These are phyloP conservation scores for Barbus barbus DNA, from an alignment of 2,113 vertebrate genomes.

Conservation along the genomic window DNA sequence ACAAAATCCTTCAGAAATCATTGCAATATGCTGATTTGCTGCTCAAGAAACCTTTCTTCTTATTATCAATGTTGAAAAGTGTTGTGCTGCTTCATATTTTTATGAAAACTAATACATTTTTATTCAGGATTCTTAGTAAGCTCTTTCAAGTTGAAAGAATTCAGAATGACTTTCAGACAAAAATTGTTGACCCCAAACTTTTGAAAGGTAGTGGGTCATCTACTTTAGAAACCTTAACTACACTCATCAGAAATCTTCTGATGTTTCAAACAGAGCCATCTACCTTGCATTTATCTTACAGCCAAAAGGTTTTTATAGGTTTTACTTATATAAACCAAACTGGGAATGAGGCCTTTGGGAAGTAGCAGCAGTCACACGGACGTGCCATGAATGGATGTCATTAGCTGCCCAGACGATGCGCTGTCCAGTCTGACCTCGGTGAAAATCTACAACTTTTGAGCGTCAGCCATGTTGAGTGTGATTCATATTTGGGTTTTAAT, in stretches of 20 bases:
- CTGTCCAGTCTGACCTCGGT: slow-evolving; percentile 54
- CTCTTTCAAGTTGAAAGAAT: too few species aligned
- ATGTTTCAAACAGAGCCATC: neutral
- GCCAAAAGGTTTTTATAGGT: neutral
- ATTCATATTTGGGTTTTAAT: slow-evolving; percentile 80
- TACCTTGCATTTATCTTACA: neutral
- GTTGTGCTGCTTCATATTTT: too few species aligned
- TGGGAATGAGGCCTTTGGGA: neutral
- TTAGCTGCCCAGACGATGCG: slow-evolving; percentile 32
- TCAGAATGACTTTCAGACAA: too few species aligned
- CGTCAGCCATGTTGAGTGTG: slow-evolving; percentile 54
- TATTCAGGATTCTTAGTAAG: neutral
- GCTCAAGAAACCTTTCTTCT: neutral
- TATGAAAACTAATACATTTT: neutral
- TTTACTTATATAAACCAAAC: neutral
- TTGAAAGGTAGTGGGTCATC: too few species aligned
- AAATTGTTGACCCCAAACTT: neutral
- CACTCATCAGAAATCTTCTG: neutral
- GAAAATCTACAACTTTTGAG: slow-evolving; percentile 41
- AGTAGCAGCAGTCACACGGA: neutral
- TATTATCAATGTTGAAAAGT: neutral
- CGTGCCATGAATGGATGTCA: slow-evolving; percentile 7
- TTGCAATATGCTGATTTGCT: neutral
- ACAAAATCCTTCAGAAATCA: neutral
- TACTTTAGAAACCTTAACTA: neutral